Conservation (phyloP, 2,113 vertebrate species). For the Dinomys branickii region DNA sequence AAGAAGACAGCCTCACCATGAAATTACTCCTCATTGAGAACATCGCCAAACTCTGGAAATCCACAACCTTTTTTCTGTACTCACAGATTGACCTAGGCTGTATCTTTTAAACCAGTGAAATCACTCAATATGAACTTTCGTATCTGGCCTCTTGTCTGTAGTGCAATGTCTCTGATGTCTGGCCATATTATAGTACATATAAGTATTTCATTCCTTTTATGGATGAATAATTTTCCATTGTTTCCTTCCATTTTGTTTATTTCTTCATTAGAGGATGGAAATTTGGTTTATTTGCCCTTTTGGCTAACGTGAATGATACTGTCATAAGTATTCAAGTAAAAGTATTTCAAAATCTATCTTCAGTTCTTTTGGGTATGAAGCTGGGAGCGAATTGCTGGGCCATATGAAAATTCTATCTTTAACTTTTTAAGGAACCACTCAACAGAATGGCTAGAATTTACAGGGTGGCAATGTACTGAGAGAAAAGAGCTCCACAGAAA, state of each 20-base stretch:
- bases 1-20: neutral
- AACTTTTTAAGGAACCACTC: neutral
- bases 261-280: neutral
- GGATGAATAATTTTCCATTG: neutral
- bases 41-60: neutral
- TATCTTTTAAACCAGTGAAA: neutral
- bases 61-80: neutral
- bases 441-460: neutral
- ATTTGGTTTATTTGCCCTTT: slow-evolving; percentile 39
- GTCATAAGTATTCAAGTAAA: neutral
- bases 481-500: neutral
- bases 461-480: neutral
- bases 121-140: neutral
- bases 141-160: neutral
- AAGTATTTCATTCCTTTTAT: neutral
- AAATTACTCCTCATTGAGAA: too few species aligned
- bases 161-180: slow-evolving; percentile 18
- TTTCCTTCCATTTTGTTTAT: neutral
- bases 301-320: slow-evolving; percentile 8
- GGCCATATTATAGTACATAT: neutral
- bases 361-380: neutral
- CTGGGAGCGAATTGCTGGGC: neutral
- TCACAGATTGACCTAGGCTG: neutral
- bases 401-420: slow-evolving; percentile 14
- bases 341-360: slow-evolving; percentile 21